phyloP scores from a whole-genome alignment of 2,113 vertebrate genomes.

The Physeter macrocephalus region DNA sequence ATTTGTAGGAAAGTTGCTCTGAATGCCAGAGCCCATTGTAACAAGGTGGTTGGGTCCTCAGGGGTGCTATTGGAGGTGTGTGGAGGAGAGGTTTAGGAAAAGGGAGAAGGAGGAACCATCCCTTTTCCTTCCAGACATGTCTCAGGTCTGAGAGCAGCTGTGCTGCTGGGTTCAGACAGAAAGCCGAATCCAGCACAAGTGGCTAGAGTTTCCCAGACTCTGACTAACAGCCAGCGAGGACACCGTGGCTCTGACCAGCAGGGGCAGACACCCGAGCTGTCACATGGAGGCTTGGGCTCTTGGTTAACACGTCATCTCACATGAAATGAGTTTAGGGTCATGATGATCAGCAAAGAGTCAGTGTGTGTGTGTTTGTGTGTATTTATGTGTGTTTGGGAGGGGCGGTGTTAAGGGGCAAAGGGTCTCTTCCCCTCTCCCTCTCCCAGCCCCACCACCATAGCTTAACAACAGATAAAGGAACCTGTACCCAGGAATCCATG shows the following conservation, averaged over 20 bases:
- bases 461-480: not conserved
- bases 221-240: not conserved
- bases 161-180: not conserved
- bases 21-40: not conserved
- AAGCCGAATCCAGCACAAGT: fast-evolving
- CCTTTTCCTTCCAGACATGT: not conserved
- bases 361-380: no score
- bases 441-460: not conserved
- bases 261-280: not conserved
- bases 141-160: not conserved
- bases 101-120: not conserved
- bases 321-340: not conserved
- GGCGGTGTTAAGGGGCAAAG: not conserved
- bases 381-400: not conserved
- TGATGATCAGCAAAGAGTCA: not conserved
- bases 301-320: not conserved
- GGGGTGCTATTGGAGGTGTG: not conserved
- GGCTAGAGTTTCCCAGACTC: not conserved
- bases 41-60: not conserved
- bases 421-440: not conserved
- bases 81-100: not conserved
- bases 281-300: not conserved
- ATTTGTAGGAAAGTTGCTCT: constrained; percentile 49
- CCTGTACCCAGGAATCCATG: no score
- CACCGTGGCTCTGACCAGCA: not conserved